Evolutionary conservation across 2,113 vertebrate species (phyloP).

Genomic region (Solea solea): DNA sequence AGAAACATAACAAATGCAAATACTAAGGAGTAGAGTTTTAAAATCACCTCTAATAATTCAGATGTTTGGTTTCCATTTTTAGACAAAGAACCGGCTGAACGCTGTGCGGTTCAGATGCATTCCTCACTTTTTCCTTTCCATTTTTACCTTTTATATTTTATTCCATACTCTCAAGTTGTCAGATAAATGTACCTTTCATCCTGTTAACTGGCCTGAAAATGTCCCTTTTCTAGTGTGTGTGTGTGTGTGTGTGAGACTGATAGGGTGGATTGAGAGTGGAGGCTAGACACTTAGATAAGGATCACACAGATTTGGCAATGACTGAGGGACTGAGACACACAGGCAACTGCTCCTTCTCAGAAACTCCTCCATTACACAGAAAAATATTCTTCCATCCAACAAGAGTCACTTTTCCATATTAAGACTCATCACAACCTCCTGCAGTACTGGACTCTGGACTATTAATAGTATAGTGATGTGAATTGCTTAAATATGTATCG

Average conservation of each 20-base stretch:
- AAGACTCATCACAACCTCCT: not conserved
- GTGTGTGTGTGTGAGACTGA: constrained; percentile 47
- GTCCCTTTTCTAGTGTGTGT: constrained; percentile 38
- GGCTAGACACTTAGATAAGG: constrained; percentile 77
- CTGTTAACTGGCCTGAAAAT: constrained; percentile 46
- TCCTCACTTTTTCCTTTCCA: not conserved
- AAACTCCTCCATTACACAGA: constrained; percentile 7
- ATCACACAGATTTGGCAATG: constrained; percentile 71
- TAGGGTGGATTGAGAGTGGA: constrained; percentile 58
- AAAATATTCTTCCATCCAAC: constrained; percentile 5
- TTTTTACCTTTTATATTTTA: constrained; percentile 13
- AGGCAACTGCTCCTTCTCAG: constrained; percentile 25
- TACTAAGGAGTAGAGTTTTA: too few species aligned
- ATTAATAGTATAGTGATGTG: not conserved
- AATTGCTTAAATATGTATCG: too few species aligned
- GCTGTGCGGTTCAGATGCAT: not conserved
- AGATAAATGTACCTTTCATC: constrained; percentile 41
- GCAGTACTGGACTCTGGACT: not conserved
- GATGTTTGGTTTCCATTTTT: not conserved
- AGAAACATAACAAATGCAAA: too few species aligned
- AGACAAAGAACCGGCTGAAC: not conserved
- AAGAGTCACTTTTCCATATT: not conserved
- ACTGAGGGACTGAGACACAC: constrained; percentile 48
- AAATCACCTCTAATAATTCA: not conserved
- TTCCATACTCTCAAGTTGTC: constrained; percentile 29